phyloP scores from a whole-genome alignment of 2,113 vertebrate species.

The Limnothrissa miodon region DNA sequence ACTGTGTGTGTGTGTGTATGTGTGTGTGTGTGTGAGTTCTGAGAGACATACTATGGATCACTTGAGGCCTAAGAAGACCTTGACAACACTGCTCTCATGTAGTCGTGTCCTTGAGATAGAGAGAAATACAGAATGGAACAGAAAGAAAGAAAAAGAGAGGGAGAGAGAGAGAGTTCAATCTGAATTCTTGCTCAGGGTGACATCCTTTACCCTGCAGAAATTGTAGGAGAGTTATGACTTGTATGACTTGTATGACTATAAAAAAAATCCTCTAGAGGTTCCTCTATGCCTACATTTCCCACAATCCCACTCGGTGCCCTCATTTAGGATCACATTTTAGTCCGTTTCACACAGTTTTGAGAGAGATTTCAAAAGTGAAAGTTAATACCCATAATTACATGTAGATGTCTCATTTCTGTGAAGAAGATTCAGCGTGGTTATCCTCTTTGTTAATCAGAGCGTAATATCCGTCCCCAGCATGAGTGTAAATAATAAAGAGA shows the following conservation, averaged over 20 bases:
- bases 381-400: background rate
- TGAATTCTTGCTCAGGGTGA: background rate
- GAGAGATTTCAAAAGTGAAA: too few relatives aligned
- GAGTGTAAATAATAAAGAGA: background rate
- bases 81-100: background rate
- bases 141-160: background rate
- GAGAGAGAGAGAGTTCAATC: background rate
- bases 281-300: background rate
- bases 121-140: background rate
- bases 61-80: background rate
- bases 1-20: background rate
- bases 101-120: background rate
- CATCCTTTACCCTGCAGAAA: background rate
- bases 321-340: background rate
- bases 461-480: background rate
- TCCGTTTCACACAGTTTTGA: background rate
- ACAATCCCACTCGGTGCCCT: background rate
- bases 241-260: too few relatives aligned
- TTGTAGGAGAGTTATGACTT: too few relatives aligned
- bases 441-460: too few relatives aligned
- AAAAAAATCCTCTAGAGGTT: background rate
- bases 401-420: background rate
- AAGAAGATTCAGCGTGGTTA: too few relatives aligned
- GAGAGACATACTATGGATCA: background rate
- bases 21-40: background rate